Conservation (phyloP, 1,140 invertebrate species). For the honey bee (Apis mellifera) region DNA sequence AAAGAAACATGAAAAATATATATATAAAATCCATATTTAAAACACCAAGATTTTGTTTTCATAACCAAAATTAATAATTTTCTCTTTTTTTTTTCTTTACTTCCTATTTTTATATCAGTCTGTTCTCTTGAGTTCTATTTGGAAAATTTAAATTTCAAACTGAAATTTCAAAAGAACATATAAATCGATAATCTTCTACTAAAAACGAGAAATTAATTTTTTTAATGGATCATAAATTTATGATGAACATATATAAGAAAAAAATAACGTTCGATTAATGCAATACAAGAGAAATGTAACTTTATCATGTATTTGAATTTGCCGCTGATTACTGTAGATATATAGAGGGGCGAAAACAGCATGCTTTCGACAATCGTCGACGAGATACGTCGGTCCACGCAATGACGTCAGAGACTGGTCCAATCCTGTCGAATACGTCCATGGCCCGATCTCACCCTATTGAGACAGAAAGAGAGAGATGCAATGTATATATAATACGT, state of each 20-base stretch:
- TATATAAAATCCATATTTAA: slow-evolving; percentile 42
- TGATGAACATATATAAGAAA: neutral
- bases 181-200: neutral
- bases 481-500: neutral
- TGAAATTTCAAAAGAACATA: neutral
- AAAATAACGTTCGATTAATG: neutral
- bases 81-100: slow-evolving; percentile 13
- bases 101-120: too few relatives aligned
- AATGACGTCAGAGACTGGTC: slow-evolving; percentile 65
- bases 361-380: slow-evolving; percentile 64
- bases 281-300: slow-evolving; percentile 6
- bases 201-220: neutral
- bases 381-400: slow-evolving; percentile 62
- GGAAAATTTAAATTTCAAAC: slow-evolving; percentile 1
- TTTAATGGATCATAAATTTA: neutral
- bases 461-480: slow-evolving; percentile 1
- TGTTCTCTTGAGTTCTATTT: neutral
- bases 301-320: slow-evolving; percentile 66
- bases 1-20: neutral
- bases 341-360: slow-evolving; percentile 53
- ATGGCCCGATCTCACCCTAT: slow-evolving; percentile 42
- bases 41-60: slow-evolving; percentile 13
- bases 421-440: slow-evolving; percentile 54
- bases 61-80: slow-evolving; percentile 44
- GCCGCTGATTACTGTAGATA: slow-evolving; percentile 67